Conservation (phyloP, 2,797 vertebrate genomes). For the Thripadectes ignobilis region DNA sequence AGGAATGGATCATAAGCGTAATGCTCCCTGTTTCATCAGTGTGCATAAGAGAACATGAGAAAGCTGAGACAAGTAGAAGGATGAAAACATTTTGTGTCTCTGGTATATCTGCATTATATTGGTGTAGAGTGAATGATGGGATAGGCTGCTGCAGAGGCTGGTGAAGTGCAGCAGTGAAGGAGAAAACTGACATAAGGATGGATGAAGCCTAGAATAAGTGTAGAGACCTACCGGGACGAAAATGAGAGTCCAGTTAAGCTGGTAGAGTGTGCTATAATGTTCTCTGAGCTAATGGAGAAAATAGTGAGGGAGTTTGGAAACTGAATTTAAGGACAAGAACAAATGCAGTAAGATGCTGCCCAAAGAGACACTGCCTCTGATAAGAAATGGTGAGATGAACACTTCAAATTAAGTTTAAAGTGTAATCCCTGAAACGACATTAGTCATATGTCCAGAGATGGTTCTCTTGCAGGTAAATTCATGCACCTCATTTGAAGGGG, state of each 20-base stretch:
- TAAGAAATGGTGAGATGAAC: not conserved
- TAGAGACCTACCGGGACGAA: rapidly evolving
- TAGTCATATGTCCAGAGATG: not conserved
- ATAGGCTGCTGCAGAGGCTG: not conserved
- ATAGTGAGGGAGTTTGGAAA: not conserved
- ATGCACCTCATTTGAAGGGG: not conserved
- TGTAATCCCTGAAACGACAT: not conserved
- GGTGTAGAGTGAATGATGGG: not conserved
- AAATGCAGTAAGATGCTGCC: not conserved
- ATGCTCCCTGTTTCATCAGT: not conserved
- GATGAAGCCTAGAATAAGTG: not conserved
- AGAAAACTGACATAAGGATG: rapidly evolving
- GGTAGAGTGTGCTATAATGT: not conserved
- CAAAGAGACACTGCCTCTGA: not conserved
- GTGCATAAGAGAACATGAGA: not conserved
- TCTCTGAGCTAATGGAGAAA: not conserved
- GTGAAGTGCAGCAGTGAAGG: not conserved
- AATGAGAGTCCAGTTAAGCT: not conserved
- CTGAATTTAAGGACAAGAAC: not conserved
- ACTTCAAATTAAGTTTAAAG: not conserved
- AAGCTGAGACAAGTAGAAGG: not conserved
- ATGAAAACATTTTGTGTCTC: not conserved
- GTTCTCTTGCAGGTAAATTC: not conserved
- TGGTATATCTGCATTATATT: not conserved
- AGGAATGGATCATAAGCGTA: not conserved